Evolutionary conservation across 1,140 invertebrate species (phyloP).

Genomic region (Acyrthosiphon pisum): DNA sequence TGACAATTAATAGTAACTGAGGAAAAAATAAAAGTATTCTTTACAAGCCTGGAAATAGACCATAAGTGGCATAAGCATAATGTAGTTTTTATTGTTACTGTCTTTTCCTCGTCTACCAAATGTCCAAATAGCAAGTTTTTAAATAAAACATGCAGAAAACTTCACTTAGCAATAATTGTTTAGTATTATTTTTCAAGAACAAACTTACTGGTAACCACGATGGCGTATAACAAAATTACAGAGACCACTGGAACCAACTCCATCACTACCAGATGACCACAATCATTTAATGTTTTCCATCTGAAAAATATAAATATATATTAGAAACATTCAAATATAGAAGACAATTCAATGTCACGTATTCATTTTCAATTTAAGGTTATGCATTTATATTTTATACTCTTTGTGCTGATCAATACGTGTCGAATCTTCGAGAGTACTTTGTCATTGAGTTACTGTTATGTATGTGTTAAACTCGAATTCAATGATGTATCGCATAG

Average conservation of each 20-base stretch:
- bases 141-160: neutral
- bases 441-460: too few species aligned
- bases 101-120: neutral
- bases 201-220: conserved; percentile 37
- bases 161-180: neutral
- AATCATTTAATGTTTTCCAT: conserved; percentile 36
- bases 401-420: neutral
- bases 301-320: conserved; percentile 25
- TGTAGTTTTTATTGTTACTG: neutral
- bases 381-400: neutral
- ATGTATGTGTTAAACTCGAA: too few species aligned
- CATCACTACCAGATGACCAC: conserved; percentile 9
- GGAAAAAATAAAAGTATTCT: too few species aligned
- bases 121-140: neutral
- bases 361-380: neutral
- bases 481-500: too few species aligned
- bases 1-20: too few species aligned
- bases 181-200: neutral
- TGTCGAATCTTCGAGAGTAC: too few species aligned
- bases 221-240: conserved; percentile 25
- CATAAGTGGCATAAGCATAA: neutral
- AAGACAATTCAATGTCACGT: neutral
- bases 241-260: neutral
- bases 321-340: conserved; percentile 19
- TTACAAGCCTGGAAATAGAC: too few species aligned